Evolutionary conservation across 2,888 invertebrate species (phyloP), one percentile per base, ranked within the genome.

Genomic region (Rambutsinella grinnellia): DNA sequence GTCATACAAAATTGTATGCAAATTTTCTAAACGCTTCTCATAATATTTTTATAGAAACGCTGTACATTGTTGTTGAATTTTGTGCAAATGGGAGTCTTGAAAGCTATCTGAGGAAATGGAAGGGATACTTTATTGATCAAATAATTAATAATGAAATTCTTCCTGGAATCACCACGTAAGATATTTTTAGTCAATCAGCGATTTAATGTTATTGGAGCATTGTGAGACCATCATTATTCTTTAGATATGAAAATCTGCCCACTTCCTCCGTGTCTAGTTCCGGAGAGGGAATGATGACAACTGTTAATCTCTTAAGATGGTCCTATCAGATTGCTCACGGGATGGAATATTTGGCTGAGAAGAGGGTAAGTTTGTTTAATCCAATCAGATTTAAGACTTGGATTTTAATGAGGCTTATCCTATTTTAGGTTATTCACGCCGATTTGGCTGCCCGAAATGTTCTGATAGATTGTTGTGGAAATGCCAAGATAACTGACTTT

Each of bases 31-130:
- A n/a, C n/a, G n/a, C 17, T 27, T 62, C 2, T 17, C 13, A 49
- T 19, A 46, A 24, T 26, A 63, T 28, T 49, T 28, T 54, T 56
- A 23, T 27, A 81, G 79, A 79, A 58, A 74, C 70, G 17, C 54
- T 81, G 21, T 76, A 76, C 60, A 81, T 81, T 49, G 71, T 81
- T 46, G 81, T 81, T 15, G 79, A 79, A 24, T 71, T 70, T 13
- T 81, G 81, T 62, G 26, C 68, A 0, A 61, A 75, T 46, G 81
- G 81, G 47, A 79, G 78, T 51, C 56, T 81, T 57, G 81, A 79
- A 62, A 36, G 65, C 5, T 70, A 63, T 54, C 56, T 81, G 26
- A 66, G 78, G 54, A 61, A 54, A 1, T 19, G 61, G 5, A 70
- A 74, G 27, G 21, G 54, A 2, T 23, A 13, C 28, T 79, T 78